Evolutionary conservation across 2,888 invertebrate genomes (phyloP).

Genomic region (Aplocera efformata): DNA sequence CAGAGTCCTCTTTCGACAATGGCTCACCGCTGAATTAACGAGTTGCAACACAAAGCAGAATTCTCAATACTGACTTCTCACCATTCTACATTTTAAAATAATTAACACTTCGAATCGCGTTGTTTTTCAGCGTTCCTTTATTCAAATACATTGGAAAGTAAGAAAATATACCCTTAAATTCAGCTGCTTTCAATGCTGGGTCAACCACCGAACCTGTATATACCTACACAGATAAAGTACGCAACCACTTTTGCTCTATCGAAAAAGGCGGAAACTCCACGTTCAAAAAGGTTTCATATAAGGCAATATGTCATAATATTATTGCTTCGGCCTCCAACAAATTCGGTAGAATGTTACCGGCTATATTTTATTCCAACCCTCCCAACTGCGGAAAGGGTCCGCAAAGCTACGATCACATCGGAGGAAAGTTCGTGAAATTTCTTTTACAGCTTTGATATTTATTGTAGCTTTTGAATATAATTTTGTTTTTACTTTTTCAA

Average conservation of each 20-base stretch:
- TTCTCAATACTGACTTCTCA: too few species aligned
- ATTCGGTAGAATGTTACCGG: conserved; percentile 63
- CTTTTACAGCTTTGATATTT: too few species aligned
- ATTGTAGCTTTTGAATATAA: too few species aligned
- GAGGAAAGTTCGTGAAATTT: conserved; percentile 16
- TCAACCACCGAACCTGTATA: conserved; percentile 25
- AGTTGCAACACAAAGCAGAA: too few species aligned
- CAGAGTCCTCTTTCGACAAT: too few species aligned
- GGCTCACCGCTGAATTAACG: too few species aligned
- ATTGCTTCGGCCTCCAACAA: conserved; percentile 68
- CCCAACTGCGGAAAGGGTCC: conserved; percentile 44
- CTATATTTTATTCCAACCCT: conserved; percentile 71
- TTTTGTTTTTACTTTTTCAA: too few species aligned
- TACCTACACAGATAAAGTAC: conserved; percentile 28
- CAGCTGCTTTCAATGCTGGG: conserved; percentile 20
- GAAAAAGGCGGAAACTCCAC: conserved; percentile 32
- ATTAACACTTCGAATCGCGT: too few species aligned
- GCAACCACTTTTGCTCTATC: conserved; percentile 34
- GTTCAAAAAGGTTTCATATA: conserved; percentile 53
- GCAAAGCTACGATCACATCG: conserved; percentile 43
- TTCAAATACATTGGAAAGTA: too few species aligned
- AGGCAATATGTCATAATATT: conserved; percentile 79
- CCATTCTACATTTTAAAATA: too few species aligned
- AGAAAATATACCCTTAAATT: too few species aligned
- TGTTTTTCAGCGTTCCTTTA: too few species aligned